Conservation (phyloP, 2,888 invertebrate species). For the Cecidostiba fungosa region DNA sequence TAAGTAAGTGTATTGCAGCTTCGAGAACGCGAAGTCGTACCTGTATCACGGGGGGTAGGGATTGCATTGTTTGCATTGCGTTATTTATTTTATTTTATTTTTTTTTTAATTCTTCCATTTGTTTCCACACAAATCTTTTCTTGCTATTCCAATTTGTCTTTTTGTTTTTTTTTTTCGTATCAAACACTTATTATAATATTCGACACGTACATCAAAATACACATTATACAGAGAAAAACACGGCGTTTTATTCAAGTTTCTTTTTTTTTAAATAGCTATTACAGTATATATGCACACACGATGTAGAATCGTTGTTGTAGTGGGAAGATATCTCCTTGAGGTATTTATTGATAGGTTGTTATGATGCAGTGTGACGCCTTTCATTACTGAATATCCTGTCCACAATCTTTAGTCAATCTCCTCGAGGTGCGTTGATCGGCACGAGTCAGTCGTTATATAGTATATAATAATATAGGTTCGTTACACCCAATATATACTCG, state of each 20-base stretch:
- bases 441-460: constrained; percentile 7
- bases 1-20: constrained; percentile 20
- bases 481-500: not conserved
- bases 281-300: constrained; percentile 39
- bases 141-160: not conserved
- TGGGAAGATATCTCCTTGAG: constrained; percentile 64
- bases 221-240: constrained; percentile 44
- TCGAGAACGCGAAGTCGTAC: constrained; percentile 24
- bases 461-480: not conserved
- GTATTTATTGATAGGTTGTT: constrained; percentile 61
- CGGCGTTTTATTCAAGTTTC: not conserved
- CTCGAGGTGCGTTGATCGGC: not conserved
- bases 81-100: constrained; percentile 3
- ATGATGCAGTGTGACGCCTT: constrained; percentile 42
- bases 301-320: constrained; percentile 63
- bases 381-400: not conserved
- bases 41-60: constrained; percentile 51
- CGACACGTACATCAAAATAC: constrained; percentile 14
- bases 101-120: not conserved
- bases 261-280: not conserved
- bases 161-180: constrained; percentile 24
- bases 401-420: constrained; percentile 6
- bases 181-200: constrained; percentile 25
- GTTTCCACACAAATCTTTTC: not conserved
- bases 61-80: constrained; percentile 44